Percentiles rank a stretch among this genome's conserved stretches.
Evolutionary conservation across 2,797 vertebrate genomes (phyloP).

Genomic region (Sparidentex hasta): DNA sequence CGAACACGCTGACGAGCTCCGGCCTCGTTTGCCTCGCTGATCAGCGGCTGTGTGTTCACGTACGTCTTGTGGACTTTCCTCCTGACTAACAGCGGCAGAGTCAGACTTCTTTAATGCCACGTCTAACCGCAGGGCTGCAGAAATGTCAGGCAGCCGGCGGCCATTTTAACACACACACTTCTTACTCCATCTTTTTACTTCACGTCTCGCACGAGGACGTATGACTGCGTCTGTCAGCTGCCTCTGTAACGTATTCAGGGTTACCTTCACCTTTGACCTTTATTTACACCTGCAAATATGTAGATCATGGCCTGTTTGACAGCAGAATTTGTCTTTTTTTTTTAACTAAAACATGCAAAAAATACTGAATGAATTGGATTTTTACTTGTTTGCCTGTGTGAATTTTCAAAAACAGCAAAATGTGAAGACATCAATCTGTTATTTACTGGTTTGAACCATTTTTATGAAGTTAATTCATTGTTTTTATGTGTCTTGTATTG

Average conservation of each 20-base stretch:
- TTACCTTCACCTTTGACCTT: slow-evolving; percentile 52
- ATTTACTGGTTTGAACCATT: neutral
- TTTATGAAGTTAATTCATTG: neutral
- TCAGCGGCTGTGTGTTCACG: neutral
- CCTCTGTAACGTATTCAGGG: neutral
- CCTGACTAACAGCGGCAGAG: slow-evolving; percentile 36
- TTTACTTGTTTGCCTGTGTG: neutral
- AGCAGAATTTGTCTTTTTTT: neutral
- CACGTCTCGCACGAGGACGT: neutral
- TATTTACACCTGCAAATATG: neutral
- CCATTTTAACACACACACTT: slow-evolving; percentile 15
- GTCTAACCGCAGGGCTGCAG: slow-evolving; percentile 55
- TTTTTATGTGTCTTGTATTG: neutral
- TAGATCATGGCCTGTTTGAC: accelerated
- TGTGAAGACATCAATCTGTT: neutral
- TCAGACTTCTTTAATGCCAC: slow-evolving; percentile 58
- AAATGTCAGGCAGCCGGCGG: slow-evolving; percentile 66
- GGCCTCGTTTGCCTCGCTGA: neutral
- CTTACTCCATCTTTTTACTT: neutral
- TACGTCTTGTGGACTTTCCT: slow-evolving; percentile 17
- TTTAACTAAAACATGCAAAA: neutral
- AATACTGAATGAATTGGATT: neutral
- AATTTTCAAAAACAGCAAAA: neutral
- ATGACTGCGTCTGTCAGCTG: slow-evolving; percentile 8
- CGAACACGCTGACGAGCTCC: no score